Percentiles rank a stretch among this genome's conserved stretches.
These are phyloP conservation scores for Aptenodytes patagonicus DNA, from an alignment of 2,113 vertebrate species.

Conservation along the genomic window DNA sequence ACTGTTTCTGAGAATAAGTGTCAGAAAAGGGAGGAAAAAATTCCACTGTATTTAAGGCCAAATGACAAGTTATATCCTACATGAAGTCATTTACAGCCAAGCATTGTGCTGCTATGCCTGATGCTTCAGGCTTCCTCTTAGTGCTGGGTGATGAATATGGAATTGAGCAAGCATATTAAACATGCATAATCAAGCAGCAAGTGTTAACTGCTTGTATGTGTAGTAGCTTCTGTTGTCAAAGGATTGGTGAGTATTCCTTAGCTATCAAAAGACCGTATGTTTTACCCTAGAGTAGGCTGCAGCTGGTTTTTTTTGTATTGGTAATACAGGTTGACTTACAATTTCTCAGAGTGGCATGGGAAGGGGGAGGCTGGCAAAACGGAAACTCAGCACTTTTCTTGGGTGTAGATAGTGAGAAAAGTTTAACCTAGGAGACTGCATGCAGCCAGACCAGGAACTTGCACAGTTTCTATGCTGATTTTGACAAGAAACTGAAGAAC, in stretches of 20 bases:
- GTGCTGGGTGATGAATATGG: not conserved
- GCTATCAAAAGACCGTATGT: not conserved
- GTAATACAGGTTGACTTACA: not conserved
- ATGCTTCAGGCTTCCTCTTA: slow-evolving; percentile 7
- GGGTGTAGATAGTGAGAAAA: not conserved
- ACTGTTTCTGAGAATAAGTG: not conserved
- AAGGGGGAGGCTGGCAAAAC: not conserved
- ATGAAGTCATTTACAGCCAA: not conserved
- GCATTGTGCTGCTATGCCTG: not conserved
- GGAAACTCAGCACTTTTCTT: not conserved
- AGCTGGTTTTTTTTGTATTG: not conserved
- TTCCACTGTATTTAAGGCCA: not conserved
- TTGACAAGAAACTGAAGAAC: not conserved
- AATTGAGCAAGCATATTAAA: not conserved
- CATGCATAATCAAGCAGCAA: slow-evolving; percentile 25
- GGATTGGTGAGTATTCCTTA: not conserved
- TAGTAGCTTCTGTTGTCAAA: not conserved
- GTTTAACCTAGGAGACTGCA: slow-evolving; percentile 3
- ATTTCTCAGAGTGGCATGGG: not conserved
- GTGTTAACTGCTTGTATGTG: not conserved
- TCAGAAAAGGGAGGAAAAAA: not conserved
- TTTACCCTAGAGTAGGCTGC: not conserved
- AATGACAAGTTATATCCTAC: slow-evolving; percentile 3
- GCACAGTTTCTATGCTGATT: not conserved
- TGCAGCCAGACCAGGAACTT: not conserved